These are phyloP conservation scores for Helleia helle DNA, from an alignment of 2,888 invertebrate genomes.

Conservation along the genomic window DNA sequence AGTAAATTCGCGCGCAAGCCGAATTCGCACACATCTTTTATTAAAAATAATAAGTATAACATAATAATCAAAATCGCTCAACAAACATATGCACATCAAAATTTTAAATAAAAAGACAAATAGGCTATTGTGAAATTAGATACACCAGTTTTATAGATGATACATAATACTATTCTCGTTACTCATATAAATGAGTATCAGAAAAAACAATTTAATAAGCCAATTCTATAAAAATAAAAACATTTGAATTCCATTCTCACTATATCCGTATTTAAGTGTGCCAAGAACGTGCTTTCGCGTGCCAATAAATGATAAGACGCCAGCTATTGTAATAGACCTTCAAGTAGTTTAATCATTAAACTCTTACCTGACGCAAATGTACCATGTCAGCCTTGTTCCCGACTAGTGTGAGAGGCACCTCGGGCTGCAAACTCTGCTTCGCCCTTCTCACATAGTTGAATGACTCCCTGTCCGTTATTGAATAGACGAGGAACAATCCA, in stretches of 20 bases:
- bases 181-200: not conserved
- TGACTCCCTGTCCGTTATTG: slow-evolving; percentile 89
- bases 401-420: slow-evolving; percentile 87
- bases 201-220: not conserved
- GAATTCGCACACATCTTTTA: no score
- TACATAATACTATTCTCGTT: no score
- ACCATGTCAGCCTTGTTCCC: slow-evolving; percentile 95
- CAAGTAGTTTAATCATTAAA: no score
- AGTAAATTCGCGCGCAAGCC: no score
- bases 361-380: slow-evolving; percentile 84
- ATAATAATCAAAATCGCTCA: no score
- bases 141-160: no score
- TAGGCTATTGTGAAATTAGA: no score
- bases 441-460: slow-evolving; percentile 87
- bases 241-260: not conserved
- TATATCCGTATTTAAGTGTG: not conserved
- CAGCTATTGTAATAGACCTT: no score
- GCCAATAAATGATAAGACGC: not conserved
- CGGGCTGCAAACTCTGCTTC: slow-evolving; percentile 79
- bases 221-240: no score
- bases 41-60: no score
- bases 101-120: no score
- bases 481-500: slow-evolving; percentile 90
- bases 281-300: not conserved
- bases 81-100: no score